phyloP scores from a whole-genome alignment of 2,888 invertebrate genomes.

The Pheosia gnoma region DNA sequence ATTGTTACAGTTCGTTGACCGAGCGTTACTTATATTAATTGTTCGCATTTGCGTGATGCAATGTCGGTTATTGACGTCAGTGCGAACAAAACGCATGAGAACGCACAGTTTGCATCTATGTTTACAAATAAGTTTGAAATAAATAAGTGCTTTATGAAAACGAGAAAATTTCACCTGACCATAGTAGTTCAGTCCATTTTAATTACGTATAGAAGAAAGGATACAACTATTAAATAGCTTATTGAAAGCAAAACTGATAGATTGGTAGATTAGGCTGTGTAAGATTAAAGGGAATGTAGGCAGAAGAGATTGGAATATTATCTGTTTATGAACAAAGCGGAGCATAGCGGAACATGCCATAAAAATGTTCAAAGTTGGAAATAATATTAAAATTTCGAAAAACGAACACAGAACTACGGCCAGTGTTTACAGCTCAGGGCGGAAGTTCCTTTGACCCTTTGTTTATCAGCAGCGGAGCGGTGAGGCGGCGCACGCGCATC shows the following conservation, averaged over 20 bases:
- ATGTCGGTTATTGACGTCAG: conserved; percentile 39
- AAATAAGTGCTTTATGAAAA: neutral
- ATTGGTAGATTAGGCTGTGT: too few species aligned
- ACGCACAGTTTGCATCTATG: conserved; percentile 8
- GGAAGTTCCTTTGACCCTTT: conserved; percentile 81
- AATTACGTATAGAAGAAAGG: too few species aligned
- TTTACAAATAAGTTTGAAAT: conserved; percentile 13
- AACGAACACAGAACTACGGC: conserved; percentile 34
- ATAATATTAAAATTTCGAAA: conserved; percentile 7
- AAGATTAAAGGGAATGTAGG: too few species aligned
- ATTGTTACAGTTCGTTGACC: conserved; percentile 54
- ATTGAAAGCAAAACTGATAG: too few species aligned
- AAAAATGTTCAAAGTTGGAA: too few species aligned
- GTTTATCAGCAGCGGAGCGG: conserved; percentile 69
- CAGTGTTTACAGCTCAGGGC: conserved; percentile 47
- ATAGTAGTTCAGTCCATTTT: too few species aligned
- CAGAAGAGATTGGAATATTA: too few species aligned
- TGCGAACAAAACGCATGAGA: conserved; percentile 15
- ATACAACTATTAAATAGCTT: too few species aligned
- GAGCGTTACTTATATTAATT: conserved; percentile 46
- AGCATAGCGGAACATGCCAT: too few species aligned
- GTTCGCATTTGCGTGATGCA: conserved; percentile 62
- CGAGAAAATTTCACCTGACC: too few species aligned
- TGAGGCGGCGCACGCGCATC: conserved; percentile 50
- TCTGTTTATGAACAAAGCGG: too few species aligned